Conservation (phyloP, 2,888 invertebrate species). For the Notocelia uddmanniana region DNA sequence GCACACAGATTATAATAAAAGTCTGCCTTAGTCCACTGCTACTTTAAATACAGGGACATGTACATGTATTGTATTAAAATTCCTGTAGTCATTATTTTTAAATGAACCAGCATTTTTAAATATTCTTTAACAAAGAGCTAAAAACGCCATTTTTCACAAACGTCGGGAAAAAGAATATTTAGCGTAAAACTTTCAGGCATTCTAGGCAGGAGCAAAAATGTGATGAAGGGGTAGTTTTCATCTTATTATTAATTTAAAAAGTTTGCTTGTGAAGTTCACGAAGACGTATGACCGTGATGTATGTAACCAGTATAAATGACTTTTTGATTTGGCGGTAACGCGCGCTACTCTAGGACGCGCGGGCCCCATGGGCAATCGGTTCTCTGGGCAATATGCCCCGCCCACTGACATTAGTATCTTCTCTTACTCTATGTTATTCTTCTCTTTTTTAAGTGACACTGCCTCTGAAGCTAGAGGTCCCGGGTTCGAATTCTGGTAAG, state of each 20-base stretch:
- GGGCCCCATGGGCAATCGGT: no score
- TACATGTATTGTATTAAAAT: not conserved
- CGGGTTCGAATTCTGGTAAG: no score
- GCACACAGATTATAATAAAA: no score
- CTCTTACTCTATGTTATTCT: no score
- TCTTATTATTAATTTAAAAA: conserved; percentile 9
- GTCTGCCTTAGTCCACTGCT: no score
- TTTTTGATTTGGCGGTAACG: no score
- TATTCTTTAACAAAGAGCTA: not conserved
- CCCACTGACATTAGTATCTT: no score
- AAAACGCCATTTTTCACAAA: not conserved
- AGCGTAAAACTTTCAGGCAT: not conserved
- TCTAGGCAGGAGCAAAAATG: not conserved
- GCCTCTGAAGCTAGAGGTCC: no score
- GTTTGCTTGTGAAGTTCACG: not conserved
- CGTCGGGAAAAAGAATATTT: not conserved
- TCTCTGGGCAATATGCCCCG: no score
- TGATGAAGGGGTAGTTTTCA: not conserved
- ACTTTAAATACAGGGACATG: not conserved
- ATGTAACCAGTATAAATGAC: no score
- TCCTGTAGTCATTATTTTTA: not conserved
- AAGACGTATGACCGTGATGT: not conserved
- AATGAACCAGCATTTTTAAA: conserved; percentile 2
- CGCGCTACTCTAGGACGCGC: no score
- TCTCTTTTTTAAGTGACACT: no score